Percentiles rank a stretch among this genome's conserved stretches.
phyloP scores from a whole-genome alignment of 2,113 vertebrate species.

The Podarcis muralis region DNA sequence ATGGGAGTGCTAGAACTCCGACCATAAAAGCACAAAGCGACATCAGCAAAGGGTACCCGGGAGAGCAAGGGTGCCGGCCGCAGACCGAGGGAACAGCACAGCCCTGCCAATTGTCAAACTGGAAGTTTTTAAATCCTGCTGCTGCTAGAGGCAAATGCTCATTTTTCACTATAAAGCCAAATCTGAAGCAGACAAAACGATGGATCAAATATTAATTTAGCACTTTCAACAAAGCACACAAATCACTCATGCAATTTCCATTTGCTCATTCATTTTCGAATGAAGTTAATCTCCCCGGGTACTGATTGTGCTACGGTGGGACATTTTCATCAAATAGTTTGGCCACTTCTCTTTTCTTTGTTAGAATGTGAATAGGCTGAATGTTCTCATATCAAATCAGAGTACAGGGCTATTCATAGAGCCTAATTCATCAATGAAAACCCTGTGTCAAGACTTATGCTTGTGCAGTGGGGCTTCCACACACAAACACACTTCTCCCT shows the following conservation, averaged over 20 bases:
- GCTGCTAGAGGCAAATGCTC: neutral
- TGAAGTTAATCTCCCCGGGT: neutral
- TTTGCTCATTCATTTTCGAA: conserved; percentile 3
- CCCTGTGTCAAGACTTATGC: no score
- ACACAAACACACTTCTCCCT: no score
- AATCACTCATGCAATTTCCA: conserved; percentile 20
- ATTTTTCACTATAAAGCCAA: neutral
- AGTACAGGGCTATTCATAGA: neutral
- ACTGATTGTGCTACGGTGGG: no score
- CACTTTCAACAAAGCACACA: neutral
- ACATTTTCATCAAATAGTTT: neutral
- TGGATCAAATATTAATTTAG: conserved; percentile 33
- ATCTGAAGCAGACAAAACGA: neutral
- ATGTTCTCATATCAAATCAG: neutral
- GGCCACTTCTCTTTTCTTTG: neutral
- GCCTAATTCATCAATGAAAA: no score
- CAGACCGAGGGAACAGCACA: neutral
- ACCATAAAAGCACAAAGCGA: neutral
- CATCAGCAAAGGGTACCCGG: neutral
- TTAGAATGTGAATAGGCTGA: neutral
- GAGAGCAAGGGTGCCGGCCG: neutral
- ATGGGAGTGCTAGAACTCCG: neutral
- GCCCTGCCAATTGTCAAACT: neutral
- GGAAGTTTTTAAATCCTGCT: neutral
- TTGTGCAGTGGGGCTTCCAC: no score